Evolutionary conservation across 2,113 vertebrate genomes (phyloP), one percentile per base, ranked within the genome.

Genomic region (Nothoprocta perdicaria): DNA sequence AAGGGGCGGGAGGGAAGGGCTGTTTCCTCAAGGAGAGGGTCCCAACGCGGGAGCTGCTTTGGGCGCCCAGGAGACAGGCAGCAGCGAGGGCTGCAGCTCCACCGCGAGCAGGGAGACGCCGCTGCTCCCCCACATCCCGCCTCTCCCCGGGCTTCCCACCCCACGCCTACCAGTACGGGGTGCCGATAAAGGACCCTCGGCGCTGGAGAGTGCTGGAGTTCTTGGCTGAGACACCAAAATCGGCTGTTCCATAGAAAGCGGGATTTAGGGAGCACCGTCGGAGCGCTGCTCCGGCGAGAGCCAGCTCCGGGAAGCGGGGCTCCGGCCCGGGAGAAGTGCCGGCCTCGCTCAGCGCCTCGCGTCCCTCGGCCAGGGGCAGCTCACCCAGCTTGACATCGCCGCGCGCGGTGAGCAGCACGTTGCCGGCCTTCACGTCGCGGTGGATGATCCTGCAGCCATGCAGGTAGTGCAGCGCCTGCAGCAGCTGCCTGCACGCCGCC

Each of bases 151-250:
- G 21, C 9, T 53, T 24, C 10, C 89, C 10, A 21, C 35, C n/a
- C 31, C 46, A 38, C 17, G 66, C 96, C 77, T 63, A 98, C 97
- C 97, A 97, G 74, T 98, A 98, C 0, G 97, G 97, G 3, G 97
- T 98, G 65, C 97, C 97, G 1, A 98, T 97, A 81, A 98, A 98
- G 23, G 97, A 97, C 13, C 82, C 92, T 14, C 97, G 88, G 33
- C 93, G 95, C 76, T 98, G 97, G 24, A 97, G 62, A 1, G 97
- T 95, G 72, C 93, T 88, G 38, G 93, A 89, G 46, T 97, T 98
- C 61, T 97, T 97, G 31, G 97, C 97, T 4, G 97, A 98, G 55
- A 98, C 97, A 1, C 97, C 97, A 66, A 98, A 98, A 78, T 98
- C 97, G 1, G 97, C 97, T 98, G 74, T 14, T 21, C 63, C 46